These are phyloP conservation scores for Gephyroberyx darwinii DNA, from an alignment of 2,797 vertebrate species.

Conservation along the genomic window DNA sequence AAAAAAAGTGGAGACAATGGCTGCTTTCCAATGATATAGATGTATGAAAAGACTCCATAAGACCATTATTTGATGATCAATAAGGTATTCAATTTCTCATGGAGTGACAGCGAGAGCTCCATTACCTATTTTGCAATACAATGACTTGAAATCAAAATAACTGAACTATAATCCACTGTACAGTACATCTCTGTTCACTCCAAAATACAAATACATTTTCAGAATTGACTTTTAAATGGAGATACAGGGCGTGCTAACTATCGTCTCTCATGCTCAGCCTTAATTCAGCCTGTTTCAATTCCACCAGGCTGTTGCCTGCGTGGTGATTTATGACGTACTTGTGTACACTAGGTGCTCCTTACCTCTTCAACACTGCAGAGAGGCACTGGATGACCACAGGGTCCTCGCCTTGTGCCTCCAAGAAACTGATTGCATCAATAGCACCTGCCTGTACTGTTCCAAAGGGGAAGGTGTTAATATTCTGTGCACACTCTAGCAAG, in stretches of 20 bases:
- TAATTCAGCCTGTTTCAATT: slow-evolving; percentile 58
- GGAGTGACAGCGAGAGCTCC: not conserved
- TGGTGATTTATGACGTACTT: slow-evolving; percentile 72
- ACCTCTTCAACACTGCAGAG: slow-evolving; percentile 68
- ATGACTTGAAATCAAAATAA: not conserved
- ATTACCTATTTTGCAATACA: not conserved
- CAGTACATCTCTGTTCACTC: slow-evolving; percentile 23
- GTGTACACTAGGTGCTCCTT: slow-evolving; percentile 67
- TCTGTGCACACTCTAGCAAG: slow-evolving; percentile 70
- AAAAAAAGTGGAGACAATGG: slow-evolving; percentile 64
- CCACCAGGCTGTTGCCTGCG: slow-evolving; percentile 40
- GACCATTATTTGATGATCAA: slow-evolving; percentile 23
- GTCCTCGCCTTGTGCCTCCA: slow-evolving; percentile 66
- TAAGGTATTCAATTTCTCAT: not conserved
- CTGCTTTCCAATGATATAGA: slow-evolving; percentile 59
- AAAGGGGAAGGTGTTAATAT: slow-evolving; percentile 73
- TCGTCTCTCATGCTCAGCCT: slow-evolving; percentile 36
- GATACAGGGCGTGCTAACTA: slow-evolving; percentile 25
- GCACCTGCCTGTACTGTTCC: slow-evolving; percentile 65
- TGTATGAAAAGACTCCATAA: slow-evolving; percentile 20
- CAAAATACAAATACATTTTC: slow-evolving; percentile 8
- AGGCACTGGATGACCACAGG: slow-evolving; percentile 67
- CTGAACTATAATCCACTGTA: not conserved
- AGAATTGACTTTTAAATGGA: slow-evolving; percentile 30
- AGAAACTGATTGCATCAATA: slow-evolving; percentile 81